Conservation (phyloP, 1,140 invertebrate genomes). For the Antheraea pernyi region DNA sequence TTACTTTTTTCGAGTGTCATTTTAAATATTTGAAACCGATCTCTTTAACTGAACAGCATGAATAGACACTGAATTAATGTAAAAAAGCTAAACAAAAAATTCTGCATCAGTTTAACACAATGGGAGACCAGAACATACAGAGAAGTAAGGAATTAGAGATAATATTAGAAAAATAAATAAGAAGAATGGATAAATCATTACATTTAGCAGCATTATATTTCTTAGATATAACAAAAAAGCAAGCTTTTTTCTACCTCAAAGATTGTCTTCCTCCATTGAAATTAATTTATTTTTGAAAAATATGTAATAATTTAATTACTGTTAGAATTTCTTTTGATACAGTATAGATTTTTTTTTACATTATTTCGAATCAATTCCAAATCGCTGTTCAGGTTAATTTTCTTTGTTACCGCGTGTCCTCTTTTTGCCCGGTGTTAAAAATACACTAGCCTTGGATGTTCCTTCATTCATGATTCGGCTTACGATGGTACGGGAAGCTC, state of each 20-base stretch:
- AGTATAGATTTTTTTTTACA: constrained; percentile 5
- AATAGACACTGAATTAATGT: too few relatives aligned
- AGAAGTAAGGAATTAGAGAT: background rate
- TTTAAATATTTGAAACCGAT: constrained; percentile 3
- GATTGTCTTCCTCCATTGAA: constrained; percentile 4
- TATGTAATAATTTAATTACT: background rate
- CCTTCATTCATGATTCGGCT: background rate
- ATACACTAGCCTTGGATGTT: too few relatives aligned
- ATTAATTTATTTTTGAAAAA: background rate
- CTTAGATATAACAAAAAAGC: background rate
- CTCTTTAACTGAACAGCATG: background rate
- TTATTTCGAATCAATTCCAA: constrained; percentile 7
- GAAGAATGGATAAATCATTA: too few relatives aligned
- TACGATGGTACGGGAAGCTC: too few relatives aligned
- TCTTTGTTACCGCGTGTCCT: background rate
- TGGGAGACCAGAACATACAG: background rate
- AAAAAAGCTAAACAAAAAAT: too few relatives aligned
- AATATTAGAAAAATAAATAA: background rate
- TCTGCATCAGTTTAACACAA: background rate
- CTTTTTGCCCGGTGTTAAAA: too few relatives aligned
- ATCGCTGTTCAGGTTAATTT: constrained; percentile 5
- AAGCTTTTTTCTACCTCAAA: background rate
- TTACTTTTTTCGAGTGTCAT: background rate
- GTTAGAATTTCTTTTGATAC: background rate
- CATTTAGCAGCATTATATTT: background rate